Conservation (phyloP, 2,888 invertebrate species). For the Dasysyrphus albostriatus region DNA sequence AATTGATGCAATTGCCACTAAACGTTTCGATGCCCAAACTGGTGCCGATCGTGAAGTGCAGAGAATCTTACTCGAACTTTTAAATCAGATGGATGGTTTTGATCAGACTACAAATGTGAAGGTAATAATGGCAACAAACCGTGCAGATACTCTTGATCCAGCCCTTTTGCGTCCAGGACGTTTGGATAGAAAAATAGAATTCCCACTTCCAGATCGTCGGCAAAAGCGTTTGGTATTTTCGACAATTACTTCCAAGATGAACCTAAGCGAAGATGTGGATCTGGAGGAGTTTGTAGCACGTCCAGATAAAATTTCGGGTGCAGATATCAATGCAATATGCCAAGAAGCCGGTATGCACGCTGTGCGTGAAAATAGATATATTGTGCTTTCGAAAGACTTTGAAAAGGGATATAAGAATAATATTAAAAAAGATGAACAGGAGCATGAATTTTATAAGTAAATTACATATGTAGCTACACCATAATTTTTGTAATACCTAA, state of each 20-base stretch:
- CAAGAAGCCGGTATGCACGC: conserved; percentile 5
- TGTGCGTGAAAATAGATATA: conserved; percentile 1
- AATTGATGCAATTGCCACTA: conserved; percentile 84
- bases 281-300: neutral
- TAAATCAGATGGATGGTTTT: conserved; percentile 99
- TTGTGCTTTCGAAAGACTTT: conserved; percentile 93
- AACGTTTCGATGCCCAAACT: conserved; percentile 99
- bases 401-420: conserved; percentile 99
- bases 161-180: conserved; percentile 89
- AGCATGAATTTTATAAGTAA: conserved; percentile 99
- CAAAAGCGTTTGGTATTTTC: conserved; percentile 98
- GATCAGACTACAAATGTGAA: conserved; percentile 99
- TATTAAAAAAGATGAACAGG: conserved; percentile 99
- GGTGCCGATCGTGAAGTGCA: conserved; percentile 99
- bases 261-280: conserved; percentile 93
- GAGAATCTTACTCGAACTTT: conserved; percentile 96
- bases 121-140: conserved; percentile 98
- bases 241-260: conserved; percentile 98
- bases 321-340: neutral
- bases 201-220: conserved; percentile 94
- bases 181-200: conserved; percentile 99
- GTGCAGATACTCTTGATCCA: conserved; percentile 99
- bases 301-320: conserved; percentile 2
- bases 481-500: neutral
- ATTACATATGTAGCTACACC: neutral